These are phyloP conservation scores for Temnothorax longispinosus DNA, from an alignment of 1,140 invertebrate species.

Conservation along the genomic window DNA sequence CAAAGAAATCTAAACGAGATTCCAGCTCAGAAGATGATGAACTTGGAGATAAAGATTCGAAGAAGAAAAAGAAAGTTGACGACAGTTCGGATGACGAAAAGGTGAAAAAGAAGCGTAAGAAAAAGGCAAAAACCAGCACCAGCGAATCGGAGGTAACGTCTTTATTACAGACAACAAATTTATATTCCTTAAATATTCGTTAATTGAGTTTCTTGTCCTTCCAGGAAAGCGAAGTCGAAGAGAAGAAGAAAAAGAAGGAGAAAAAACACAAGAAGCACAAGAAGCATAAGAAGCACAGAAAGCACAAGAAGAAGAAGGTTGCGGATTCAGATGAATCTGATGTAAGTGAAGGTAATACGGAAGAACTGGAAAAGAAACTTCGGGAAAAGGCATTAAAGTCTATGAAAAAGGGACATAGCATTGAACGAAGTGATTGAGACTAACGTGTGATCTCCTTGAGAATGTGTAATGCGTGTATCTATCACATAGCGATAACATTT, in stretches of 20 bases:
- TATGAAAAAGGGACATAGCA: slow-evolving; percentile 88
- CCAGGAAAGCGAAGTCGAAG: slow-evolving; percentile 89
- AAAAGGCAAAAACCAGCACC: slow-evolving; percentile 88
- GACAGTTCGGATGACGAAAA: slow-evolving; percentile 90
- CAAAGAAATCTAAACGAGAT: slow-evolving; percentile 82
- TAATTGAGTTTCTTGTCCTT: slow-evolving; percentile 47
- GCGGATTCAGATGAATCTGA: slow-evolving; percentile 88
- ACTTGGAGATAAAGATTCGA: slow-evolving; percentile 83
- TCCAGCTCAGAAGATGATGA: slow-evolving; percentile 86
- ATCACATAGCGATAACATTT: slow-evolving; percentile 52
- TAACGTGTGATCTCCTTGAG: slow-evolving; percentile 40
- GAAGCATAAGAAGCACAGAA: slow-evolving; percentile 90
- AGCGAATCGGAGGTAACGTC: slow-evolving; percentile 83
- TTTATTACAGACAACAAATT: not conserved
- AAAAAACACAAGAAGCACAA: slow-evolving; percentile 91
- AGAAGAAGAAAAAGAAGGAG: slow-evolving; percentile 90
- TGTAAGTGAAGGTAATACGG: slow-evolving; percentile 88
- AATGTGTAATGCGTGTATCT: slow-evolving; percentile 65
- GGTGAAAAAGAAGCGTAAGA: slow-evolving; percentile 89
- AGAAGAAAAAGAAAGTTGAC: slow-evolving; percentile 84
- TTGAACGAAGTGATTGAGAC: slow-evolving; percentile 83
- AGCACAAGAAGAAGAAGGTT: slow-evolving; percentile 89
- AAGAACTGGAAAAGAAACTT: slow-evolving; percentile 94
- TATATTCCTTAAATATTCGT: slow-evolving; percentile 28
- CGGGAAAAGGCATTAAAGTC: slow-evolving; percentile 94